Evolutionary conservation across 2,888 invertebrate genomes (phyloP).

Genomic region (Biston betularia): DNA sequence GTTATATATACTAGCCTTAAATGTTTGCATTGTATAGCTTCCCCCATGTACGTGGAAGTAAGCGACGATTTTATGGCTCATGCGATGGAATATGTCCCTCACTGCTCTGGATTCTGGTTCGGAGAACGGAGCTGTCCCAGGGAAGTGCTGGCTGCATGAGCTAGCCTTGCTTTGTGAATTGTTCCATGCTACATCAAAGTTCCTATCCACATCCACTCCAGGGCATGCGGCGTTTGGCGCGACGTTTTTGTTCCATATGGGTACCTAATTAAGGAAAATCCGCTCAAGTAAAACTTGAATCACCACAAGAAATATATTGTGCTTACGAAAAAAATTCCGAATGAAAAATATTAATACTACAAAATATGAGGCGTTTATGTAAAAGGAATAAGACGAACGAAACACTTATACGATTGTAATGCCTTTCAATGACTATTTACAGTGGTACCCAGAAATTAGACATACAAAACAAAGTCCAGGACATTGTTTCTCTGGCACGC

Average conservation of each 20-base stretch:
- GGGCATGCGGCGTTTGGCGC: constrained; percentile 68
- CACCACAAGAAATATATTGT: too few relatives aligned
- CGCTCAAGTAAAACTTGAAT: too few relatives aligned
- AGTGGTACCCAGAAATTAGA: too few relatives aligned
- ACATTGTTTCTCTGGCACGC: too few relatives aligned
- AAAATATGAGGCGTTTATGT: too few relatives aligned
- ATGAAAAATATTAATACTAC: too few relatives aligned
- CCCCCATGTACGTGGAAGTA: constrained; percentile 73
- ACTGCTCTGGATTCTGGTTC: constrained; percentile 70
- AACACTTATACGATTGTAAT: too few relatives aligned
- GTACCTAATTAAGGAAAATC: background rate
- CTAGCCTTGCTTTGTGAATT: constrained; percentile 39
- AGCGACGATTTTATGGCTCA: constrained; percentile 69
- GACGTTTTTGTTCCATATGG: constrained; percentile 61
- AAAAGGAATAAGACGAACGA: too few relatives aligned
- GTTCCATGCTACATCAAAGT: constrained; percentile 75
- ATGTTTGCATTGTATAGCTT: constrained; percentile 43
- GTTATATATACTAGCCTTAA: constrained; percentile 56
- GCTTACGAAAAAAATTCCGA: too few relatives aligned
- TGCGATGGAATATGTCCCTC: constrained; percentile 65
- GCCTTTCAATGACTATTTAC: too few relatives aligned
- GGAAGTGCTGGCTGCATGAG: constrained; percentile 69
- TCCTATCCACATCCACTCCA: constrained; percentile 73
- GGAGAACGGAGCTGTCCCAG: constrained; percentile 68
- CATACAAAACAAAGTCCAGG: too few relatives aligned